Conservation (phyloP, 1,140 invertebrate genomes). For the Steinernema feltiae region DNA sequence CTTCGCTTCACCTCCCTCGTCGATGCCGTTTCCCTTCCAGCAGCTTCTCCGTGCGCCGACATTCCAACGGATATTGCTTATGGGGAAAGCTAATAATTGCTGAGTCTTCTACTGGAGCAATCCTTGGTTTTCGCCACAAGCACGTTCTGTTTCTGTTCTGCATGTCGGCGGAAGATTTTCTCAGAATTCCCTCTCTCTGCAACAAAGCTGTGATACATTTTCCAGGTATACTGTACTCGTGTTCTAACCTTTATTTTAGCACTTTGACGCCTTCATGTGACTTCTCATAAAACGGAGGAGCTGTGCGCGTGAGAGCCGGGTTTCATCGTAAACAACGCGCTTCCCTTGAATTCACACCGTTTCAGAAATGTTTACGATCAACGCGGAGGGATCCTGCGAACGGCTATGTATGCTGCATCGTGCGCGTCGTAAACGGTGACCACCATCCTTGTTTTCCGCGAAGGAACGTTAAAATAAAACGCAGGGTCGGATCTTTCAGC, state of each 20-base stretch:
- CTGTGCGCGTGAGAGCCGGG: background rate
- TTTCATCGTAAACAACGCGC: background rate
- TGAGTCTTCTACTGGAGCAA: background rate
- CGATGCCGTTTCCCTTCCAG: background rate
- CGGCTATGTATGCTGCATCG: too few relatives aligned
- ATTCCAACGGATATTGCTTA: slow-evolving; percentile 8
- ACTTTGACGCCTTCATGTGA: too few relatives aligned
- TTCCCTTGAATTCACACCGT: background rate
- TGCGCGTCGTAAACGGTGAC: too few relatives aligned
- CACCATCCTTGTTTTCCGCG: too few relatives aligned
- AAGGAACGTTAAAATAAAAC: too few relatives aligned
- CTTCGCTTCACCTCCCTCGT: background rate
- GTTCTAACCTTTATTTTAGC: too few relatives aligned
- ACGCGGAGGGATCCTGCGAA: background rate
- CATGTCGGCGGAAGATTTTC: too few relatives aligned
- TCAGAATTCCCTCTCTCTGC: too few relatives aligned
- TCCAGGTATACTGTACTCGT: too few relatives aligned
- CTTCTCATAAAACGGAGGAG: too few relatives aligned
- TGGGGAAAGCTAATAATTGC: slow-evolving; percentile 12
- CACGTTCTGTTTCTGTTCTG: background rate
- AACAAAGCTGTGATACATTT: too few relatives aligned
- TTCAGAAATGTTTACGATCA: background rate
- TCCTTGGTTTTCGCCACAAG: slow-evolving; percentile 1
- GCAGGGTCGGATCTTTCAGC: too few relatives aligned
- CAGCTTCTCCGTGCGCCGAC: background rate